Evolutionary conservation across 2,797 vertebrate genomes (phyloP).

Genomic region (Eulemur albifrons): DNA sequence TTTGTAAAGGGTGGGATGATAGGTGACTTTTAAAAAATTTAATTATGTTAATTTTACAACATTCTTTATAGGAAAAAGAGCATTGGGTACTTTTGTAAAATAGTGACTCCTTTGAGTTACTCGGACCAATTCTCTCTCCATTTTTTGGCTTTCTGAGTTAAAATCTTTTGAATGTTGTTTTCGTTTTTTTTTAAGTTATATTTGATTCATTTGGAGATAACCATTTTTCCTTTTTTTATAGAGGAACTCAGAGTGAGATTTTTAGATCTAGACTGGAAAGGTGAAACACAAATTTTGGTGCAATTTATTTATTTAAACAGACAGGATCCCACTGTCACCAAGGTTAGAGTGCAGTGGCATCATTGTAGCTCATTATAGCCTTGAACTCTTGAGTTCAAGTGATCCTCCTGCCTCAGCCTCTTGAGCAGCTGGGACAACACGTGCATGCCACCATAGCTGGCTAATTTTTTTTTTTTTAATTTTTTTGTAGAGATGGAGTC

Average conservation of each 20-base stretch:
- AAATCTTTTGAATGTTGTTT: not conserved
- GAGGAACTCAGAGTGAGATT: not conserved
- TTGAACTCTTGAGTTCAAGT: not conserved
- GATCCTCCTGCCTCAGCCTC: not conserved
- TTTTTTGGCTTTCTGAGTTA: slow-evolving; percentile 24
- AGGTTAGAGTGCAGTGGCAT: not conserved
- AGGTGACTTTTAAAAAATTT: not conserved
- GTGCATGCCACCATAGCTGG: not conserved
- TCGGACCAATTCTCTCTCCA: not conserved
- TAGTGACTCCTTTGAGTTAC: not conserved
- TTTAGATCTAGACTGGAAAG: slow-evolving; percentile 6
- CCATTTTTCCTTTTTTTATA: not conserved
- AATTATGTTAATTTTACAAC: not conserved
- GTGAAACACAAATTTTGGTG: not conserved
- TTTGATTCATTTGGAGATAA: not conserved
- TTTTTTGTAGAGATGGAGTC: not conserved
- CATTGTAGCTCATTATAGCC: not conserved
- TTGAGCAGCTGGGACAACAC: not conserved
- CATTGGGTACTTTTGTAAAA: not conserved
- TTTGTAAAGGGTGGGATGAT: not conserved
- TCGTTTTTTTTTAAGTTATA: slow-evolving; percentile 1
- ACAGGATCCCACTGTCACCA: not conserved
- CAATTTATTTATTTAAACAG: not conserved
- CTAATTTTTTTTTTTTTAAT: not conserved
- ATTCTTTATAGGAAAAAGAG: not conserved